These are phyloP conservation scores for Anniella stebbinsi DNA, from an alignment of 2,797 vertebrate species.

Conservation along the genomic window DNA sequence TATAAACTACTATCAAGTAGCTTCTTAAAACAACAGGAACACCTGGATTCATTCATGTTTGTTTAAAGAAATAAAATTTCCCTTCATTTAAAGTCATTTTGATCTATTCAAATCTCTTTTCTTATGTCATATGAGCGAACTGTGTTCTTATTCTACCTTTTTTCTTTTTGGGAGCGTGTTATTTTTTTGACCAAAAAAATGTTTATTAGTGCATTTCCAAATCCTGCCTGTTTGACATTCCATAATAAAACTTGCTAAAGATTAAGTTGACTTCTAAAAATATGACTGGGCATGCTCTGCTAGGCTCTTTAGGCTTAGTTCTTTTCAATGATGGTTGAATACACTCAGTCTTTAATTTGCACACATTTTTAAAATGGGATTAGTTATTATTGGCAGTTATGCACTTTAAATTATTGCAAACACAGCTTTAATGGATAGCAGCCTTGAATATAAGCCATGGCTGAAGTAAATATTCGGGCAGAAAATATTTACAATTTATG, in stretches of 20 bases:
- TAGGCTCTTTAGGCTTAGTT: not conserved
- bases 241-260: not conserved
- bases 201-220: not conserved
- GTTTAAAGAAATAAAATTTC: not conserved
- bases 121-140: not conserved
- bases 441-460: not conserved
- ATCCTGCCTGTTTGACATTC: not conserved
- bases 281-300: not conserved
- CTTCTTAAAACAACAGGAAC: not conserved
- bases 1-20: not conserved
- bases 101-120: not conserved
- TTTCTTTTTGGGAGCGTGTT: not conserved
- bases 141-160: not conserved
- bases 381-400: not conserved
- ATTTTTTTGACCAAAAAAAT: not conserved
- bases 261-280: not conserved
- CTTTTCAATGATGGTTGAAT: not conserved
- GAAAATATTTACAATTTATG: not conserved
- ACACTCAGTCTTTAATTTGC: not conserved
- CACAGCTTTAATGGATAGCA: not conserved
- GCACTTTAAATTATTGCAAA: not conserved
- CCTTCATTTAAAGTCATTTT: not conserved
- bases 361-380: not conserved
- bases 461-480: not conserved
- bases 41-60: not conserved